Evolutionary conservation across 2,888 invertebrate species (phyloP).

Genomic region (Tetrapedia diversipes): DNA sequence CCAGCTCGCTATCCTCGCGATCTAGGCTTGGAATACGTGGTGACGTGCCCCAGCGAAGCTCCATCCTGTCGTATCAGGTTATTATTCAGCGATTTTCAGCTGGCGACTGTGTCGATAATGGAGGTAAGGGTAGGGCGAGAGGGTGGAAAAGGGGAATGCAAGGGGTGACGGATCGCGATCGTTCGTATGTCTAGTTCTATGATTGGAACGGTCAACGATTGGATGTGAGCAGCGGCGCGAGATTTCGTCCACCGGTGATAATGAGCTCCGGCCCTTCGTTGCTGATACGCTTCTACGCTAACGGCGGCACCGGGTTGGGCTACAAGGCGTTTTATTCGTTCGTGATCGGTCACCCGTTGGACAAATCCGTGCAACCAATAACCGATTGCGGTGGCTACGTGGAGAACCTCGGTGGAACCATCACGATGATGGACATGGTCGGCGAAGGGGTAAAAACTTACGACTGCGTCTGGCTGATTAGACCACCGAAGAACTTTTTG

Average conservation of each 20-base stretch:
- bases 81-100: constrained; percentile 88
- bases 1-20: constrained; percentile 88
- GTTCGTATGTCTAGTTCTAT: constrained; percentile 85
- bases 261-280: constrained; percentile 87
- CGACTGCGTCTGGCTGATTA: constrained; percentile 89
- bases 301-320: constrained; percentile 87
- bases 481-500: constrained; percentile 86
- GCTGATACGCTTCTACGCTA: constrained; percentile 87
- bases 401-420: constrained; percentile 88
- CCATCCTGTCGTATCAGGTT: constrained; percentile 85
- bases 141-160: too few relatives aligned
- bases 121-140: too few relatives aligned
- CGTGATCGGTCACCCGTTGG: constrained; percentile 78
- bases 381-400: constrained; percentile 89
- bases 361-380: constrained; percentile 79
- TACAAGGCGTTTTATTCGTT: constrained; percentile 87
- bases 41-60: constrained; percentile 85
- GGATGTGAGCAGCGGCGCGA: constrained; percentile 87
- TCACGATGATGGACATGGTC: constrained; percentile 91
- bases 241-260: constrained; percentile 88
- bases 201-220: constrained; percentile 88
- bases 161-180: background rate
- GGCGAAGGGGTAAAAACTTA: constrained; percentile 85
- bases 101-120: constrained; percentile 87
- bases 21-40: constrained; percentile 86